Evolutionary conservation across 2,113 vertebrate species (phyloP).

Genomic region (Psophia crepitans): DNA sequence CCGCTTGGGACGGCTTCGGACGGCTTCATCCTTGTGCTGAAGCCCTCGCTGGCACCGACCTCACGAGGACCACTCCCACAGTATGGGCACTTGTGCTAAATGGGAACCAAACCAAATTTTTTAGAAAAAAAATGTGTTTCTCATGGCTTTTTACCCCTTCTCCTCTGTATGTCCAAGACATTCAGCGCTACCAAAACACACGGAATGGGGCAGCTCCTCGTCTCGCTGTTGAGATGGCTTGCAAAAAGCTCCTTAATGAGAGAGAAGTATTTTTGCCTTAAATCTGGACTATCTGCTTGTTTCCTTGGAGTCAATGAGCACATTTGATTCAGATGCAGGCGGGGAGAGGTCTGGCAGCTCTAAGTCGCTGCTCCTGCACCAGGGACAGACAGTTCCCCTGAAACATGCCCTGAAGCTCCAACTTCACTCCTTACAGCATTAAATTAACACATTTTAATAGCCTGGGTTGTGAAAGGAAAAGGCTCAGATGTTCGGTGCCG

Average conservation of each 20-base stretch:
- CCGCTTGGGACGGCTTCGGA: too few species aligned
- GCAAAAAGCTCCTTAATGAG: background rate
- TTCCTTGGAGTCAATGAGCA: background rate
- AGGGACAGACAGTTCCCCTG: too few species aligned
- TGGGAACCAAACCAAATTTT: background rate
- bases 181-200: background rate
- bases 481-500: background rate
- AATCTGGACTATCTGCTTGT: background rate
- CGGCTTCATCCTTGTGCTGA: background rate
- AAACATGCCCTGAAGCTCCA: background rate
- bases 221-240: accelerated
- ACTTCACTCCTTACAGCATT: background rate
- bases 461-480: background rate
- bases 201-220: accelerated
- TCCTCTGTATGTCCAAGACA: accelerated
- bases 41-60: background rate
- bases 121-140: background rate
- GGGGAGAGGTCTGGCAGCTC: background rate
- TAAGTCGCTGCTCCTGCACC: accelerated
- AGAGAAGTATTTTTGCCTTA: background rate
- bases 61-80: background rate
- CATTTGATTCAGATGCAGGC: background rate
- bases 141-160: background rate
- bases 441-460: background rate
- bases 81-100: background rate